Percentiles rank a stretch among this genome's conserved stretches.
These are phyloP conservation scores for Rousettus leschenaultii DNA, from an alignment of 2,113 vertebrate species.

Conservation along the genomic window DNA sequence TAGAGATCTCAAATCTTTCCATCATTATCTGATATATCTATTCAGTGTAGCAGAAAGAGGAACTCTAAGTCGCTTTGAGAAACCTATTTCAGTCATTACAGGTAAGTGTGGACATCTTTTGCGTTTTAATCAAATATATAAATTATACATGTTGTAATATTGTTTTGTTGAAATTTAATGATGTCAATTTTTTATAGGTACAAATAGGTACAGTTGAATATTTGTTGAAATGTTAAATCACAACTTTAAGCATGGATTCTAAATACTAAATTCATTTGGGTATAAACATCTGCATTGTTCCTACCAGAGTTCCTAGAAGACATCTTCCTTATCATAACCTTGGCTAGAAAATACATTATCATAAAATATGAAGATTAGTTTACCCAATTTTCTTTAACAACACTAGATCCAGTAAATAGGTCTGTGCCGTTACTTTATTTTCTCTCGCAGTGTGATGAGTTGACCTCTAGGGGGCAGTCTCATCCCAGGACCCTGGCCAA, in stretches of 20 bases:
- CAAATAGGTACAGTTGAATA: neutral
- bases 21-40: constrained; percentile 84
- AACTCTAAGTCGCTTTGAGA: constrained; percentile 82
- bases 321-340: neutral
- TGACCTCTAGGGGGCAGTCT: constrained; percentile 54
- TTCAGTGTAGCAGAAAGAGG: constrained; percentile 82
- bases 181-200: neutral
- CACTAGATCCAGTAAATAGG: neutral
- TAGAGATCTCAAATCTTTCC: constrained; percentile 81
- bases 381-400: neutral
- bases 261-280: neutral
- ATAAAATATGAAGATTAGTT: neutral
- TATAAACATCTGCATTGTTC: neutral
- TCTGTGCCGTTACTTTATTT: neutral
- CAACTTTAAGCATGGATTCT: neutral
- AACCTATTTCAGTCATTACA: constrained; percentile 81
- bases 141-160: neutral
- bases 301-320: neutral
- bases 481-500: neutral
- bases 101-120: constrained; percentile 75
- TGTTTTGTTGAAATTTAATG: neutral
- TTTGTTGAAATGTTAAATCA: neutral
- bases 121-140: constrained; percentile 10
- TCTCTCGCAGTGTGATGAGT: neutral
- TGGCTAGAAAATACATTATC: neutral